Percentiles rank a stretch among this genome's conserved stretches.
phyloP scores from a whole-genome alignment of 2,888 invertebrate species.

The Lasioglossum oenotherae region DNA sequence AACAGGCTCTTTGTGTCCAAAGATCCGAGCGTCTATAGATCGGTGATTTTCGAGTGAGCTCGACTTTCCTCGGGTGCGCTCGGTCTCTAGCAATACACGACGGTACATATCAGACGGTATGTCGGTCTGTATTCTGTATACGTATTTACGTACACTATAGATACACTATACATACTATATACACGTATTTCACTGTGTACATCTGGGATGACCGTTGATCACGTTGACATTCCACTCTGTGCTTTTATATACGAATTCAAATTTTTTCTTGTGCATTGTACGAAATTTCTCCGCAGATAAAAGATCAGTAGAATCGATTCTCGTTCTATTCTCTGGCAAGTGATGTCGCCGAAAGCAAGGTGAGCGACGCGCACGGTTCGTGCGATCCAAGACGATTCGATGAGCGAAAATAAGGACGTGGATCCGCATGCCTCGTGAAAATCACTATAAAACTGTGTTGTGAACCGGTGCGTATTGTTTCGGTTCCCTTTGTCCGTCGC shows the following conservation, averaged over 20 bases:
- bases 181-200: slow-evolving; percentile 34
- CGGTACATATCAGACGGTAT: not conserved
- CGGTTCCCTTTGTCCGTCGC: slow-evolving; percentile 23
- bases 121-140: not conserved
- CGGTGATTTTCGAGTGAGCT: slow-evolving; percentile 25
- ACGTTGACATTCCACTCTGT: slow-evolving; percentile 51
- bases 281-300: not conserved
- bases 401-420: slow-evolving; percentile 30
- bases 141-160: not conserved
- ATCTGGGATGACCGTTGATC: slow-evolving; percentile 49
- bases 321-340: not conserved
- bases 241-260: slow-evolving; percentile 8
- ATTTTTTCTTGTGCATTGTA: not conserved
- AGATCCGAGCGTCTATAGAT: slow-evolving; percentile 34
- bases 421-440: slow-evolving; percentile 23
- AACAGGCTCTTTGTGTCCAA: slow-evolving; percentile 17
- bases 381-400: slow-evolving; percentile 2
- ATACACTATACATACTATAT: not conserved
- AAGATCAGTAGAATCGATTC: not conserved
- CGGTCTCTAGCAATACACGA: slow-evolving; percentile 25
- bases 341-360: not conserved
- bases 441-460: slow-evolving; percentile 44
- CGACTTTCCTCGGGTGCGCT: slow-evolving; percentile 28
- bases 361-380: not conserved
- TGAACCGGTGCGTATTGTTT: slow-evolving; percentile 45